Evolutionary conservation across 2,888 invertebrate species (phyloP).

Genomic region (Drosophila emarginata): DNA sequence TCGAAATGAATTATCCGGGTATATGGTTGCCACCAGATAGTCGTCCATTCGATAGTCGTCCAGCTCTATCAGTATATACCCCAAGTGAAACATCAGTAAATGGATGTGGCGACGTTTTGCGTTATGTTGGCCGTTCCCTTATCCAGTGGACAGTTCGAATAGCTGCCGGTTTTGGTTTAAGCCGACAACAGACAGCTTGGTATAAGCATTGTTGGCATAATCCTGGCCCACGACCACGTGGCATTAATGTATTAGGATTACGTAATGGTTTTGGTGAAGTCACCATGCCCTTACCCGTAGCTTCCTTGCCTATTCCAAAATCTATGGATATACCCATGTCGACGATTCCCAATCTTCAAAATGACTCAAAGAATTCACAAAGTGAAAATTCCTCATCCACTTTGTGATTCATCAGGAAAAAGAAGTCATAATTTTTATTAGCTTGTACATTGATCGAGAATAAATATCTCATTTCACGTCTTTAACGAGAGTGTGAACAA

Average conservation of each 20-base stretch:
- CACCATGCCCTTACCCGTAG: background rate
- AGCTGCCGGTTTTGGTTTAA: slow-evolving; percentile 52
- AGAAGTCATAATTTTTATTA: too few species aligned
- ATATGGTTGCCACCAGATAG: background rate
- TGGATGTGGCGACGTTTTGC: slow-evolving; percentile 12
- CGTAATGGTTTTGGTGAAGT: background rate
- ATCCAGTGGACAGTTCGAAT: slow-evolving; percentile 27
- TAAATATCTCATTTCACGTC: too few species aligned
- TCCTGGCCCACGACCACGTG: slow-evolving; percentile 27
- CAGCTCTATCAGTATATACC: background rate
- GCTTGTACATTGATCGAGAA: too few species aligned
- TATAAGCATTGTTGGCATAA: slow-evolving; percentile 59
- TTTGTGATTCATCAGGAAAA: background rate
- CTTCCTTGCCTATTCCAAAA: background rate
- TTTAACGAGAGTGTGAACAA: too few species aligned
- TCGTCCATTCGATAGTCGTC: background rate
- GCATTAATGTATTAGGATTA: background rate
- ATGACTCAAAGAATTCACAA: background rate
- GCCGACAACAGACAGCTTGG: slow-evolving; percentile 45
- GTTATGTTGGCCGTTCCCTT: slow-evolving; percentile 25
- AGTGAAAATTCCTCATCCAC: background rate
- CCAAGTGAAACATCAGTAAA: background rate
- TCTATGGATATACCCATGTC: background rate
- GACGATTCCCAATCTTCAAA: background rate
- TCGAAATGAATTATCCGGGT: background rate